Conservation (phyloP, 2,113 vertebrate genomes). For the Microtus pennsylvanicus region DNA sequence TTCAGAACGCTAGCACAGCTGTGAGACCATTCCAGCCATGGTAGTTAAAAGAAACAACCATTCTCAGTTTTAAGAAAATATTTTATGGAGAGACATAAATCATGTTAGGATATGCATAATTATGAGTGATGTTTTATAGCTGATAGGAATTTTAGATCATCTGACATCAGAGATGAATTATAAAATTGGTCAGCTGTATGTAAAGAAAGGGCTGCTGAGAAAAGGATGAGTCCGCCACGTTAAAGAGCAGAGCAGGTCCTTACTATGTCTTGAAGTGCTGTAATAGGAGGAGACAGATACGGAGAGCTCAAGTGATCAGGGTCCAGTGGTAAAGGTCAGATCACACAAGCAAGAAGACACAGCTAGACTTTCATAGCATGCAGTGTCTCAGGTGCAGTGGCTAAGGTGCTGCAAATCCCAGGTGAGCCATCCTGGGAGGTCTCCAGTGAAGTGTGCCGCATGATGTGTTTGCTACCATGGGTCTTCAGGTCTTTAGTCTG, state of each 20-base stretch:
- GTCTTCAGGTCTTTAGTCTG: neutral
- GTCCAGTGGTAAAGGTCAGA: neutral
- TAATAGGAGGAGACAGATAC: neutral
- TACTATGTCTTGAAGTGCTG: neutral
- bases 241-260: neutral
- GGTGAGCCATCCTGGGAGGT: neutral
- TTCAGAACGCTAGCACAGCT: neutral
- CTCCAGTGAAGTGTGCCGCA: neutral
- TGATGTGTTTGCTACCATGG: neutral
- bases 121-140: neutral
- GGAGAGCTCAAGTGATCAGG: neutral
- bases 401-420: neutral
- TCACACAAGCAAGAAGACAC: neutral
- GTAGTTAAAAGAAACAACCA: neutral
- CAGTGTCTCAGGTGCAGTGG: neutral
- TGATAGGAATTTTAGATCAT: neutral
- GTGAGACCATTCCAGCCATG: neutral
- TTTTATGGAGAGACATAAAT: neutral
- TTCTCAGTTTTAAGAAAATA: neutral
- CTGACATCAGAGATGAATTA: neutral
- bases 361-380: neutral
- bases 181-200: neutral
- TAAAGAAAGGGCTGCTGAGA: neutral
- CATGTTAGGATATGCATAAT: neutral
- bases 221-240: neutral